A percentile compares a stretch with the other conserved stretches of the same genome.
phyloP scores from a whole-genome alignment of 2,888 invertebrate species.

The Apocheima hispidaria region DNA sequence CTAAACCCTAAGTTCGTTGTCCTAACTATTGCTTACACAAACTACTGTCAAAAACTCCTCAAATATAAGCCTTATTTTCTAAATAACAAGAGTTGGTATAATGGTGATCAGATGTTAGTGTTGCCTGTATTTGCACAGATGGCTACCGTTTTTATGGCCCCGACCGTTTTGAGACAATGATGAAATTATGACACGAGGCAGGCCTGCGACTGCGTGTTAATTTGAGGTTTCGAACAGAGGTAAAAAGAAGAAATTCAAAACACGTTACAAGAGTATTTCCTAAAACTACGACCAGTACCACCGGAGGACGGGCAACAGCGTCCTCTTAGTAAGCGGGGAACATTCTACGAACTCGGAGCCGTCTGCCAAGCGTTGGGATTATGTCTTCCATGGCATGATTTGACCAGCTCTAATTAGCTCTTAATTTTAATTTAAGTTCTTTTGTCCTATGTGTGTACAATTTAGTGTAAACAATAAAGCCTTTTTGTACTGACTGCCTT shows the following conservation, averaged over 20 bases:
- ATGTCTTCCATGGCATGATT: too few relatives aligned
- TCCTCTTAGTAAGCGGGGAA: too few relatives aligned
- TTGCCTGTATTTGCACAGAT: conserved; percentile 60
- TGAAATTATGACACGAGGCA: conserved; percentile 49
- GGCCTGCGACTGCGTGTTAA: conserved; percentile 28
- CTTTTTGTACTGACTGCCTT: too few relatives aligned
- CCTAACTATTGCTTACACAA: conserved; percentile 57
- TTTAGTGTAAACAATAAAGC: too few relatives aligned
- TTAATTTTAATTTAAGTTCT: too few relatives aligned
- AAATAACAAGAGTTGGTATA: conserved; percentile 12
- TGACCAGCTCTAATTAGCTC: not conserved
- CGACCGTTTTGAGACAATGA: conserved; percentile 48
- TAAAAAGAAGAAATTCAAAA: conserved; percentile 6
- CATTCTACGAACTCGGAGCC: too few relatives aligned
- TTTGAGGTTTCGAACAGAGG: not conserved
- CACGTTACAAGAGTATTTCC: too few relatives aligned
- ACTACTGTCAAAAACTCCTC: conserved; percentile 14
- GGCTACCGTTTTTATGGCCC: conserved; percentile 60
- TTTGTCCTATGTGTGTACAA: too few relatives aligned
- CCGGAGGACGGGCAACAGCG: too few relatives aligned
- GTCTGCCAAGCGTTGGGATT: too few relatives aligned
- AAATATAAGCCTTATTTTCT: conserved; percentile 15
- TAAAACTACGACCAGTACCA: too few relatives aligned
- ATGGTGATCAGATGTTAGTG: conserved; percentile 53
- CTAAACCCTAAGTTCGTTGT: conserved; percentile 57